Percentiles rank a stretch among this genome's conserved stretches.
Evolutionary conservation across 2,888 invertebrate genomes (phyloP).

Genomic region (Lysandra bellargus): DNA sequence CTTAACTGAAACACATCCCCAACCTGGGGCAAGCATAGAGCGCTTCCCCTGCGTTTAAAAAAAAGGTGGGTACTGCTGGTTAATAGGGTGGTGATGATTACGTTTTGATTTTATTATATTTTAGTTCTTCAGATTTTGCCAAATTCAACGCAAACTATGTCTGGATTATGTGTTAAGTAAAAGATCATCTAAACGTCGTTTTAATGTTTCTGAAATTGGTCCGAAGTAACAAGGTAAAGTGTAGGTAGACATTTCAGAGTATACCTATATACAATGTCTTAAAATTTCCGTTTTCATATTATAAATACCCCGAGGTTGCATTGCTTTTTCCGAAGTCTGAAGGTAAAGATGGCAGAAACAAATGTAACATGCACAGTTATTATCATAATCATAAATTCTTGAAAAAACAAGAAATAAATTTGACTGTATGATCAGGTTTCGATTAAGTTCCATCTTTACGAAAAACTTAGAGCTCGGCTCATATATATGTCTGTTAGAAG

Average conservation of each 20-base stretch:
- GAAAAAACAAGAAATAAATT: not conserved
- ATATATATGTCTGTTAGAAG: not conserved
- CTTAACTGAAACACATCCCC: not conserved
- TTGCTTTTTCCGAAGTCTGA: slow-evolving; percentile 6
- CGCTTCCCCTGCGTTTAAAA: not conserved
- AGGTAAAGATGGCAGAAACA: not conserved
- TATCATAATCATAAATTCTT: not conserved
- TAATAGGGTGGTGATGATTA: not conserved
- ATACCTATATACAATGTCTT: not conserved
- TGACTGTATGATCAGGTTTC: not conserved
- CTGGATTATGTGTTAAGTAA: too few relatives aligned
- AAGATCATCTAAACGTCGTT: too few relatives aligned
- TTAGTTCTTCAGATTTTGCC: not conserved
- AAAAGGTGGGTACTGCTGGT: not conserved
- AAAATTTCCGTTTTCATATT: not conserved
- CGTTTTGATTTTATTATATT: not conserved
- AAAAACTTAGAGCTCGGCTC: too few relatives aligned
- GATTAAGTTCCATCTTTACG: not conserved
- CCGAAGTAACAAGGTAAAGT: too few relatives aligned
- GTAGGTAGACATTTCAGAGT: too few relatives aligned
- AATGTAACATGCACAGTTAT: not conserved
- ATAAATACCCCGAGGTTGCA: not conserved
- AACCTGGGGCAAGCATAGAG: not conserved
- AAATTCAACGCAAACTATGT: too few relatives aligned
- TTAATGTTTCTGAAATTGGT: not conserved